Evolutionary conservation across 2,797 vertebrate genomes (phyloP).

Genomic region (Bucorvus abyssinicus): DNA sequence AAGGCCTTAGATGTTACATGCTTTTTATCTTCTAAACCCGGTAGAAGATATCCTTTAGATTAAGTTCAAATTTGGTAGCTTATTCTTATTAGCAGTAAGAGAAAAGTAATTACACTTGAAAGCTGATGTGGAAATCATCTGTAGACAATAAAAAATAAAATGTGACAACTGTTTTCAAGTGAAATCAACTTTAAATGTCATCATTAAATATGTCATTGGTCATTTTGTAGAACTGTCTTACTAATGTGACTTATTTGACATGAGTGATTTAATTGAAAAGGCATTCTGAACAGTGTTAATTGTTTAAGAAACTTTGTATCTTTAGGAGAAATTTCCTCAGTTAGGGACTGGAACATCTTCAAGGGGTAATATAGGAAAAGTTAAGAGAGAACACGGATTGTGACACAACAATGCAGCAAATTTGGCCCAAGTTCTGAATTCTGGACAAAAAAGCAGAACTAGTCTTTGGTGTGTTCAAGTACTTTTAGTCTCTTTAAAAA

Average conservation of each 20-base stretch:
- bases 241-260: background rate
- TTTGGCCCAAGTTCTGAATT: background rate
- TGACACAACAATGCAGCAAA: background rate
- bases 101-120: slow-evolving; percentile 3
- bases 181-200: slow-evolving; percentile 9
- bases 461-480: background rate
- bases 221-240: background rate
- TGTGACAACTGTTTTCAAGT: slow-evolving; percentile 8
- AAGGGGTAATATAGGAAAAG: background rate
- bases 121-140: background rate
- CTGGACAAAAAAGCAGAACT: background rate
- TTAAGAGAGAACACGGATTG: background rate
- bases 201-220: background rate
- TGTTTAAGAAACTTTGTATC: background rate
- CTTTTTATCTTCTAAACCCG: background rate
- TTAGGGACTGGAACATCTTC: background rate
- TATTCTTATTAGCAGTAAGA: background rate
- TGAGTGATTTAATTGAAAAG: background rate
- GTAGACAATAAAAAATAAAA: background rate
- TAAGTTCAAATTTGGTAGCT: background rate
- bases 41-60: background rate
- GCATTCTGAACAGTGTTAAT: background rate
- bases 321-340: background rate
- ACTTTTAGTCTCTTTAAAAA: background rate
- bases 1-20: background rate